A percentile compares a stretch with the other conserved stretches of the same genome.
Evolutionary conservation across 1,140 invertebrate genomes (phyloP).

Genomic region (Spodoptera litura): DNA sequence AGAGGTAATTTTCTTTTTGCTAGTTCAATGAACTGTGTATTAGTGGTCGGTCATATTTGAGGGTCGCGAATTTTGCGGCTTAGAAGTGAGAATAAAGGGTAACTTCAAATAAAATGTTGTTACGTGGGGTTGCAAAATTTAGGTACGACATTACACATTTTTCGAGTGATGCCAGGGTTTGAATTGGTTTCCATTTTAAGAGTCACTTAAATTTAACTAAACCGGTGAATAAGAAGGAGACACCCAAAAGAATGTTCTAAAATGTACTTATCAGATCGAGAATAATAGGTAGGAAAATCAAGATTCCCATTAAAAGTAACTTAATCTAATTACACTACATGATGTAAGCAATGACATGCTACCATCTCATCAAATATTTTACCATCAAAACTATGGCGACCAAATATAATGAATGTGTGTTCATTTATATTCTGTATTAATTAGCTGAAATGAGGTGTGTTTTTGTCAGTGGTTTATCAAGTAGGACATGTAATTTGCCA

Average conservation of each 20-base stretch:
- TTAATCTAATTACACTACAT: background rate
- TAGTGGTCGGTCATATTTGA: background rate
- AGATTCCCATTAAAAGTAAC: too few relatives aligned
- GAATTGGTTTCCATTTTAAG: too few relatives aligned
- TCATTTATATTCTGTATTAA: constrained; percentile 6
- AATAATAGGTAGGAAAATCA: too few relatives aligned
- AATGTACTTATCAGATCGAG: too few relatives aligned
- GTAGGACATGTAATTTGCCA: constrained; percentile 7
- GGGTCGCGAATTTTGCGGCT: background rate
- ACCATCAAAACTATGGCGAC: background rate
- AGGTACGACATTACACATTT: too few relatives aligned
- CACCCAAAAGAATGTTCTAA: too few relatives aligned
- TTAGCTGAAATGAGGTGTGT: constrained; percentile 23
- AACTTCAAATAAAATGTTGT: too few relatives aligned
- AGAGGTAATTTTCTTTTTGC: constrained; percentile 20
- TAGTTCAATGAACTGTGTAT: constrained; percentile 7
- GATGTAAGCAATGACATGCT: background rate
- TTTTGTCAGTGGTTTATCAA: constrained; percentile 7
- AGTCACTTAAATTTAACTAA: too few relatives aligned
- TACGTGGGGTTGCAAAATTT: too few relatives aligned
- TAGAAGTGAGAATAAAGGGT: background rate
- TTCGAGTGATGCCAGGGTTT: too few relatives aligned
- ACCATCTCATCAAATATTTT: background rate
- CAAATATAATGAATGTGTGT: background rate
- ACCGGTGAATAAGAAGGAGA: too few relatives aligned